phyloP scores from a whole-genome alignment of 92 coral and sea anemone genomes.

The Muricea muricata region DNA sequence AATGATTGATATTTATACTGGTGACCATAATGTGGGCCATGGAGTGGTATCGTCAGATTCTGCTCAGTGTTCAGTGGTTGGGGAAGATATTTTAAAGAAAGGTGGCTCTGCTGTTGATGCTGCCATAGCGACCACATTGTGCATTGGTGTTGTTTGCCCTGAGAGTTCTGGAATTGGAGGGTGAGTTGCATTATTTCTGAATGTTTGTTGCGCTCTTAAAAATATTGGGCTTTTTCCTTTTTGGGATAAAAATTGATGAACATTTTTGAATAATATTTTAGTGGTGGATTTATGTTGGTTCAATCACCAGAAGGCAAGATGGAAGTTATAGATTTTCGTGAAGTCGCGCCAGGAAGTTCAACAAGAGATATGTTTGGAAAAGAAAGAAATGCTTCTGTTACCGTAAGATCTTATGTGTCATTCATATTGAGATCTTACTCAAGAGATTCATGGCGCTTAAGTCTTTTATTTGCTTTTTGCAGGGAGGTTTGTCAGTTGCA shows the following conservation, averaged over 20 bases:
- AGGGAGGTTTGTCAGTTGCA: slow-evolving; percentile 92
- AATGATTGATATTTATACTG: slow-evolving; percentile 70
- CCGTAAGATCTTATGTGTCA: slow-evolving; percentile 77
- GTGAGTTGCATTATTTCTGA: slow-evolving; percentile 46
- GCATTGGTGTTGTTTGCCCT: slow-evolving; percentile 95
- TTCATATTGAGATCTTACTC: too few relatives aligned
- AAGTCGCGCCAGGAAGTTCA: slow-evolving; percentile 82
- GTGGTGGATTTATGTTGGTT: slow-evolving; percentile 93
- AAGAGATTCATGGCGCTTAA: too few relatives aligned
- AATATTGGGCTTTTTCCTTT: too few relatives aligned
- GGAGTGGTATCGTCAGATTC: slow-evolving; percentile 94
- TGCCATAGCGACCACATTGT: slow-evolving; percentile 83
- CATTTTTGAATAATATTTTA: slow-evolving; percentile 4
- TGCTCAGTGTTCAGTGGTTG: slow-evolving; percentile 80
- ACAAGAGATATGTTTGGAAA: slow-evolving; percentile 76
- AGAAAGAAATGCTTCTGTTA: slow-evolving; percentile 49
- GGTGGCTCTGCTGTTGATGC: slow-evolving; percentile 99
- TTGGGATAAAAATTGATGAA: too few relatives aligned
- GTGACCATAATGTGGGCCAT: slow-evolving; percentile 85
- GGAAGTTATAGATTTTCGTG: slow-evolving; percentile 93
- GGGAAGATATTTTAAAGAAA: slow-evolving; percentile 74
- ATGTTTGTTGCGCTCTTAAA: too few relatives aligned
- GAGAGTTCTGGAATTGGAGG: slow-evolving; percentile 95
- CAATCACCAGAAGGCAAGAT: slow-evolving; percentile 72
- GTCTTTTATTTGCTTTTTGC: neutral